Evolutionary conservation across 1,140 invertebrate species (phyloP).

Genomic region (Mycetomoellerius zeteki): DNA sequence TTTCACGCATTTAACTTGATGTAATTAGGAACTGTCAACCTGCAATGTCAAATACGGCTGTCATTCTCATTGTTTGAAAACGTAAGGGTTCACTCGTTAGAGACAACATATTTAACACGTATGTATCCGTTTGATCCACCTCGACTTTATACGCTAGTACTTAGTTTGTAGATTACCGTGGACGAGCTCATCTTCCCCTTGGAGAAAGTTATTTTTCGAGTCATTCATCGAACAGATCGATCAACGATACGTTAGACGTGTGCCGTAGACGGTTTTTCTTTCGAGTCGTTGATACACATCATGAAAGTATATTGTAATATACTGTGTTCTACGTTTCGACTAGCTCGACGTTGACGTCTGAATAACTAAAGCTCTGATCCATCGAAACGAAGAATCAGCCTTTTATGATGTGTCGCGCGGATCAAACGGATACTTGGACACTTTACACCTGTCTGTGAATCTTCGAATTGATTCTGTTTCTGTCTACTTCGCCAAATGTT

Average conservation of each 20-base stretch:
- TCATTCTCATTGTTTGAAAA: conserved; percentile 15
- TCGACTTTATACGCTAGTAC: neutral
- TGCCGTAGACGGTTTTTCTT: neutral
- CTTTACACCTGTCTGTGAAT: conserved; percentile 15
- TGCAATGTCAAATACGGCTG: conserved; percentile 2
- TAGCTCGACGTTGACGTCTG: neutral
- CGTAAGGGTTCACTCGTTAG: conserved; percentile 12
- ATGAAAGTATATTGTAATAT: neutral
- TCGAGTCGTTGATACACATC: neutral
- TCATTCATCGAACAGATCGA: neutral
- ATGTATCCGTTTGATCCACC: conserved; percentile 37
- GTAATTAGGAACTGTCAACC: conserved; percentile 52
- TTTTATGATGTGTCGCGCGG: neutral
- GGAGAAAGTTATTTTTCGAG: neutral
- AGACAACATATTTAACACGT: conserved; percentile 31
- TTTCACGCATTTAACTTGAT: conserved; percentile 49
- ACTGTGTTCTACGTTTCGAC: neutral
- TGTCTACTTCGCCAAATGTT: neutral
- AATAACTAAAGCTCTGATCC: neutral
- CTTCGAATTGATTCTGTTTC: conserved; percentile 33
- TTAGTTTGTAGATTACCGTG: neutral
- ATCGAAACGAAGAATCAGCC: neutral
- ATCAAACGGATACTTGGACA: conserved; percentile 39
- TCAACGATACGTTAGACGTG: neutral
- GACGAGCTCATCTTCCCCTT: neutral